Percentiles rank a stretch among this genome's conserved stretches.
These are phyloP conservation scores for Orthosia gothica DNA, from an alignment of 2,888 invertebrate species.

Conservation along the genomic window DNA sequence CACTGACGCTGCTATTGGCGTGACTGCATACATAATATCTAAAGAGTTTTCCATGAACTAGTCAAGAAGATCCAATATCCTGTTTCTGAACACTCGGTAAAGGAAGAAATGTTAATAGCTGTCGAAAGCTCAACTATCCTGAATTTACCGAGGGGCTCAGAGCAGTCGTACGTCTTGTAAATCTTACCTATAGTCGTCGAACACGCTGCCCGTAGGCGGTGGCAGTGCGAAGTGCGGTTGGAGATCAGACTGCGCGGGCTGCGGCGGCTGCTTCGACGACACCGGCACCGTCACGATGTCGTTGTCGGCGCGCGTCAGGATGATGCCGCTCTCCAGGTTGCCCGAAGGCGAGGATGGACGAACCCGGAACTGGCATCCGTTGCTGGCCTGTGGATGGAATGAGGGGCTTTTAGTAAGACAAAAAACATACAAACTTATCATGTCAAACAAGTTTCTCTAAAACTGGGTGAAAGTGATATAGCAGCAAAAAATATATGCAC, in stretches of 20 bases:
- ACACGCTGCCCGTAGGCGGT: constrained; percentile 73
- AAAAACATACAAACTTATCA: neutral
- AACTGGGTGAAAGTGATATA: too few relatives aligned
- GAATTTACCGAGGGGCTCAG: too few relatives aligned
- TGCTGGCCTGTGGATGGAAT: constrained; percentile 64
- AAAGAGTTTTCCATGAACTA: too few relatives aligned
- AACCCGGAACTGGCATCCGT: constrained; percentile 81
- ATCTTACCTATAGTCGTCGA: constrained; percentile 79
- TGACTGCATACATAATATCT: too few relatives aligned
- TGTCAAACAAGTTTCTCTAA: too few relatives aligned
- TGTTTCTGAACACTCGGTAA: too few relatives aligned
- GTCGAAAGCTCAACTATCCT: too few relatives aligned
- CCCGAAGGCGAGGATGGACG: constrained; percentile 78
- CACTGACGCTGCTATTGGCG: too few relatives aligned
- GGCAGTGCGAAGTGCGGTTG: constrained; percentile 83
- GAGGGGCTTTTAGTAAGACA: neutral
- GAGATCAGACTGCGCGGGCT: constrained; percentile 71
- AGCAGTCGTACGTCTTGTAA: too few relatives aligned
- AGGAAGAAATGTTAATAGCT: too few relatives aligned
- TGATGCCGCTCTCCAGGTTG: constrained; percentile 67
- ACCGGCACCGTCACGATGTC: constrained; percentile 60
- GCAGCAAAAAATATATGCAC: too few relatives aligned
- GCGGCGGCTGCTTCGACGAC: constrained; percentile 46
- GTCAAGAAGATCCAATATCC: too few relatives aligned
- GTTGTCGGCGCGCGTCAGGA: constrained; percentile 57